phyloP scores from a whole-genome alignment of 2,113 vertebrate genomes.

The Pseudorhombus dupliciocellatus region DNA sequence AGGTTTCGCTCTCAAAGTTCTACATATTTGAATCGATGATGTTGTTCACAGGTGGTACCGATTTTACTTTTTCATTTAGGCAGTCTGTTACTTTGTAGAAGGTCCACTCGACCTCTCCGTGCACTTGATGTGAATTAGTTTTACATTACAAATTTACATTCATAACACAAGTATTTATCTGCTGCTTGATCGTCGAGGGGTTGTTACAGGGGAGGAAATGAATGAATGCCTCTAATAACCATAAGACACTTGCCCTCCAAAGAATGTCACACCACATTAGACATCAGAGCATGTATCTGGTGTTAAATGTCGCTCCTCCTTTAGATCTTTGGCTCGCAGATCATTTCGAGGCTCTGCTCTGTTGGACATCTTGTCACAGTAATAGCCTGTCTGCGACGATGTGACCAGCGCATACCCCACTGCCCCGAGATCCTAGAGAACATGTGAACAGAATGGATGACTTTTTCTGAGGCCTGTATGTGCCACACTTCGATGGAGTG shows the following conservation, averaged over 20 bases:
- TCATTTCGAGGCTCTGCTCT: neutral
- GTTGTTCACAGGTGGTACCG: too few species aligned
- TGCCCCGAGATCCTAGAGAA: neutral
- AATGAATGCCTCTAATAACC: neutral
- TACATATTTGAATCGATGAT: too few species aligned
- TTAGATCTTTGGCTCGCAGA: neutral
- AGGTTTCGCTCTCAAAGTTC: too few species aligned
- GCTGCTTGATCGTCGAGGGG: neutral
- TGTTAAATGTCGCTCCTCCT: neutral
- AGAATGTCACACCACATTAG: neutral
- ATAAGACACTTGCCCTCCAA: neutral
- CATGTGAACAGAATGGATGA: slow-evolving; percentile 1
- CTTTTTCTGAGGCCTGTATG: slow-evolving; percentile 3
- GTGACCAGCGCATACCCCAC: neutral
- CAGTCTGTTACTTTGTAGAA: neutral
- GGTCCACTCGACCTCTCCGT: neutral
- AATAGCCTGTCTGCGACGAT: neutral
- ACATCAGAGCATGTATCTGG: neutral
- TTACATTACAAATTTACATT: neutral
- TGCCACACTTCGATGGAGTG: slow-evolving; percentile 5
- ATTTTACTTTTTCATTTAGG: neutral
- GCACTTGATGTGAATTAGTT: neutral
- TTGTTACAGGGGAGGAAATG: neutral
- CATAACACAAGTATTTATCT: neutral
- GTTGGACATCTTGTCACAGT: neutral